Conservation (phyloP, 2,113 vertebrate genomes). For the Grammomys dolichurus region DNA sequence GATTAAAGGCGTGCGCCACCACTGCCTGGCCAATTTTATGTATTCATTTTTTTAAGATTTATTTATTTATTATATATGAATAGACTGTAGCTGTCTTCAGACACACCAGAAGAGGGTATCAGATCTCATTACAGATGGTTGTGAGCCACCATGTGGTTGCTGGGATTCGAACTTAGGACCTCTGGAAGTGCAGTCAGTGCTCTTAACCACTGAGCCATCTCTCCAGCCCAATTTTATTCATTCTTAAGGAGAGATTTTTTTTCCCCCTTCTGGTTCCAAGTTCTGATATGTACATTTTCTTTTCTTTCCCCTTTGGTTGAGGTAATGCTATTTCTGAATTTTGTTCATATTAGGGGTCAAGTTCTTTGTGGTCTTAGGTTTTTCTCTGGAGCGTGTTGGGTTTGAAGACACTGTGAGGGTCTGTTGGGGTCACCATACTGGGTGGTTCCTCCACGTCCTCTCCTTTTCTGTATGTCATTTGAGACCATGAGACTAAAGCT, state of each 20-base stretch:
- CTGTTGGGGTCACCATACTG: neutral
- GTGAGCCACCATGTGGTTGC: too few species aligned
- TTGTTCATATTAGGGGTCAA: neutral
- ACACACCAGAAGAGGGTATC: too few species aligned
- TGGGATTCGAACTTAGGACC: too few species aligned
- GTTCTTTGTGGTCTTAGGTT: slow-evolving; percentile 7
- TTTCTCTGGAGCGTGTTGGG: neutral
- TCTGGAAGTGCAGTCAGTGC: too few species aligned
- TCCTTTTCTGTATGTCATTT: neutral
- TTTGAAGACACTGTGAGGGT: neutral
- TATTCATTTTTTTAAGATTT: too few species aligned
- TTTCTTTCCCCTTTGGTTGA: slow-evolving; percentile 35
- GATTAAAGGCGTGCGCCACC: too few species aligned
- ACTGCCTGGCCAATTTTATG: too few species aligned
- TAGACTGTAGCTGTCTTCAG: too few species aligned
- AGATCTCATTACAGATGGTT: too few species aligned
- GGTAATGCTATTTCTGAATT: slow-evolving; percentile 26
- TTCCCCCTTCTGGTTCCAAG: slow-evolving; percentile 43
- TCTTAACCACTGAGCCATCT: too few species aligned
- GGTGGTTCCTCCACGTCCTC: neutral
- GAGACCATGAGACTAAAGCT: slow-evolving; percentile 24
- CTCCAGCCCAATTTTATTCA: neutral
- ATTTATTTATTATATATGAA: too few species aligned
- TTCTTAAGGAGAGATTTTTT: slow-evolving; percentile 49
- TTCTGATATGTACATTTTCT: slow-evolving; percentile 55